A percentile compares a stretch with the other conserved stretches of the same genome.
Evolutionary conservation across 37 sponge, comb jelly and placozoan genomes (phyloP).

Genomic region (Tethya wilhelma): DNA sequence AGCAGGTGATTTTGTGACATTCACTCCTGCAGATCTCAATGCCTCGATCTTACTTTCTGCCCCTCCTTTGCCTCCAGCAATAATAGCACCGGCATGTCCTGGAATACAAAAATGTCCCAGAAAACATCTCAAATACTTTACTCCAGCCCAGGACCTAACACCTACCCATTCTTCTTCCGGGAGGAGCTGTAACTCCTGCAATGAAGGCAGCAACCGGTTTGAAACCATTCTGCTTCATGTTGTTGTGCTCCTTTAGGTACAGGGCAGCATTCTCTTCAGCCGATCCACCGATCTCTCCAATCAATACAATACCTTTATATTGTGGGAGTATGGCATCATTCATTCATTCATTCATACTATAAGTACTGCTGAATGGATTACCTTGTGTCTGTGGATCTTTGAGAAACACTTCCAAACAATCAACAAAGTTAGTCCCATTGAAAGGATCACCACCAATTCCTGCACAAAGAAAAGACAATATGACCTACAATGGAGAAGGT

Average conservation of each 20-base stretch:
- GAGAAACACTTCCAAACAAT: slow-evolving; percentile 96
- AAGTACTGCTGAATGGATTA: too few species aligned
- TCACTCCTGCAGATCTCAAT: slow-evolving; percentile 73
- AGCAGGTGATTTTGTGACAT: slow-evolving; percentile 81
- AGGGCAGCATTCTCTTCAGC: slow-evolving; percentile 95
- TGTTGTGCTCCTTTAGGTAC: slow-evolving; percentile 87
- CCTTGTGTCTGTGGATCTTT: slow-evolving; percentile 87
- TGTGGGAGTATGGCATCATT: too few species aligned
- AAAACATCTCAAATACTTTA: too few species aligned
- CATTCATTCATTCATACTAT: too few species aligned
- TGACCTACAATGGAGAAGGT: too few species aligned
- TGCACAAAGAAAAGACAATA: slow-evolving; percentile 21
- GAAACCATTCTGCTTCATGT: slow-evolving; percentile 43
- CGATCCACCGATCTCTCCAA: slow-evolving; percentile 97
- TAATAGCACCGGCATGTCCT: slow-evolving; percentile 99
- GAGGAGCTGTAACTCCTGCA: slow-evolving; percentile 96
- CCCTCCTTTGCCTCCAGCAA: slow-evolving; percentile 97
- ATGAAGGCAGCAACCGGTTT: slow-evolving; percentile 97
- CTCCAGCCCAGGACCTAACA: too few species aligned
- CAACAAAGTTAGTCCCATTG: slow-evolving; percentile 97
- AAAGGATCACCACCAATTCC: slow-evolving; percentile 99
- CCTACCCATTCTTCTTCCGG: slow-evolving; percentile 95
- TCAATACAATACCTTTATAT: slow-evolving; percentile 90
- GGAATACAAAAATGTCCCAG: too few species aligned
- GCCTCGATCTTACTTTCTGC: slow-evolving; percentile 90